A percentile compares a stretch with the other conserved stretches of the same genome.
Conservation (phyloP, 2,797 vertebrate genomes). For the Dendrocincla tyrannina region DNA sequence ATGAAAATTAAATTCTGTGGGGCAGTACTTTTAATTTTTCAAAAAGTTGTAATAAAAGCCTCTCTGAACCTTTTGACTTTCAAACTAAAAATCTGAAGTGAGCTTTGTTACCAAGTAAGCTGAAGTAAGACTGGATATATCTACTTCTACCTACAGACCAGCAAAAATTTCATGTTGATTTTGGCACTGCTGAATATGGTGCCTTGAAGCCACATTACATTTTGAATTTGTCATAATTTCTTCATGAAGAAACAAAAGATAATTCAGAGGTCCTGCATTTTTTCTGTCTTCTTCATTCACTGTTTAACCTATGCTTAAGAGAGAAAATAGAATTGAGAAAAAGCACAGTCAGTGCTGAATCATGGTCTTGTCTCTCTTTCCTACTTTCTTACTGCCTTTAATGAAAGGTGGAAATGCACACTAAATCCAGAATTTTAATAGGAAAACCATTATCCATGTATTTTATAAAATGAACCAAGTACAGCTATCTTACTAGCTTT, state of each 20-base stretch:
- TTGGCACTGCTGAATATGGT: neutral
- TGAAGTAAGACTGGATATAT: neutral
- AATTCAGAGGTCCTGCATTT: neutral
- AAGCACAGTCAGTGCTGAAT: neutral
- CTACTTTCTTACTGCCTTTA: neutral
- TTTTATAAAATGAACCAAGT: neutral
- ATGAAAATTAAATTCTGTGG: neutral
- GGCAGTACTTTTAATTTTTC: neutral
- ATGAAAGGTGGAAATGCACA: neutral
- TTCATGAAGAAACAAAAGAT: neutral
- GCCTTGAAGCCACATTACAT: neutral
- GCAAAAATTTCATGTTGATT: neutral
- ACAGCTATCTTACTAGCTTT: neutral
- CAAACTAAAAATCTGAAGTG: neutral
- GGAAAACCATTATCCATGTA: neutral
- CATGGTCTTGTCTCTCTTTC: neutral
- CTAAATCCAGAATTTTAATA: neutral
- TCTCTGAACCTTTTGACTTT: neutral
- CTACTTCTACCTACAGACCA: neutral
- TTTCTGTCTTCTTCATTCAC: neutral
- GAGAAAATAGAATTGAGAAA: neutral
- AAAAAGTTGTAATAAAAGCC: neutral
- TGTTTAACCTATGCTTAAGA: neutral
- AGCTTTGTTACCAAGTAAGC: neutral
- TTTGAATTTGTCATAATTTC: neutral